Base-by-base conservation (phyloP, 2,797 vertebrate genomes). In the Lepus oiostolus region DNA sequence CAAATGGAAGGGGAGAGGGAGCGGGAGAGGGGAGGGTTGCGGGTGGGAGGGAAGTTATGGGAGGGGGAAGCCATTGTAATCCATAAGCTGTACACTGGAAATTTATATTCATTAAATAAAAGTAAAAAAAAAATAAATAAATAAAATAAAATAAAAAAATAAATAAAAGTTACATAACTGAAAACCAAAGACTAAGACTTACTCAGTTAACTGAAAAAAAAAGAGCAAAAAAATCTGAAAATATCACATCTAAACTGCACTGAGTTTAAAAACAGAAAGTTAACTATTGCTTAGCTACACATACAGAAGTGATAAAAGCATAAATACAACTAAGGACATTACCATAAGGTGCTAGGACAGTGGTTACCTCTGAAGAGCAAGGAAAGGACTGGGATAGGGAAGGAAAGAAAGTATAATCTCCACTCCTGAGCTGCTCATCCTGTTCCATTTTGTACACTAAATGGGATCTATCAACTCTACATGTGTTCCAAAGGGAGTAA, bases 121-220 rank as follows among this genome's bases (percentile, higher is more conserved):
- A n/a, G n/a, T n/a, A n/a, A n/a, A n/a, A n/a, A n/a, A n/a, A n/a
- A n/a, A n/a, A n/a, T n/a, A n/a, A n/a, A n/a, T n/a, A n/a, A n/a
- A n/a, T n/a, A n/a, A n/a, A n/a, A n/a, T n/a, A n/a, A n/a, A n/a
- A n/a, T n/a, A n/a, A n/a, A n/a, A n/a, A n/a, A n/a, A n/a, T n/a
- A 10, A 30, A 38, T 4, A 67, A 72, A 74, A 86, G 54, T 38
- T 83, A 38, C 42, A 22, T 19, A 63, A 79, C 12, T 65, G 58
- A 85, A 93, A 84, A 70, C 70, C 50, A 79, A 85, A 79, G 42
- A 70, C 54, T 63, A 79, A 42, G 32, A 63, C 28, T 84, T 32
- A 93, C 19, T 14, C 50, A 71, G 54, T 65, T 84, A 54, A 24
- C 22, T 79, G 75, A 70, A 58, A n/a, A n/a, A 60, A 86, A 26